A percentile compares a stretch with the other conserved stretches of the same genome.
Evolutionary conservation across 2,888 invertebrate genomes (phyloP).

Genomic region (Morpho achilles): DNA sequence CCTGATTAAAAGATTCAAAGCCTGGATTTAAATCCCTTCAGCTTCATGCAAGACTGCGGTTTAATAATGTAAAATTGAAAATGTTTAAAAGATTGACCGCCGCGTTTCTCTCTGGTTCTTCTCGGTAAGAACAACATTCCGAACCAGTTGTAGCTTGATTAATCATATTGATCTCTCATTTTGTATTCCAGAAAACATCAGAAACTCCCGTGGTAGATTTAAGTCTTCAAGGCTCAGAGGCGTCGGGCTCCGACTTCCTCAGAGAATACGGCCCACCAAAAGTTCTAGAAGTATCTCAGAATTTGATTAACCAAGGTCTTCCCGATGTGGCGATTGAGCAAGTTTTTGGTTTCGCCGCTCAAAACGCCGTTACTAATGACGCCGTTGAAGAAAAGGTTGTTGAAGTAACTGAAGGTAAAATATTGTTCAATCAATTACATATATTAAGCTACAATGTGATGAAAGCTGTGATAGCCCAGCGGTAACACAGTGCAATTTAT

Average conservation of each 20-base stretch:
- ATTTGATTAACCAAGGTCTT: slow-evolving; percentile 48
- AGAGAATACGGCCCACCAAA: slow-evolving; percentile 73
- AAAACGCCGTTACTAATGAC: slow-evolving; percentile 2
- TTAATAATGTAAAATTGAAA: too few relatives aligned
- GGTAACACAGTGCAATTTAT: too few relatives aligned
- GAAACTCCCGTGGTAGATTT: slow-evolving; percentile 61
- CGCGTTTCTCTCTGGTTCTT: too few relatives aligned
- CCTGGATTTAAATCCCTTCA: too few relatives aligned
- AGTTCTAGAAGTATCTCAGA: slow-evolving; percentile 40
- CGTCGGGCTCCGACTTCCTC: slow-evolving; percentile 70
- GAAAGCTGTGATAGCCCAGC: too few relatives aligned
- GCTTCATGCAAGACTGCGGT: too few relatives aligned
- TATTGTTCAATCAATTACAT: background rate
- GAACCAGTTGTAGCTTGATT: too few relatives aligned
- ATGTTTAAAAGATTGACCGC: too few relatives aligned
- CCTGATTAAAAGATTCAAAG: too few relatives aligned
- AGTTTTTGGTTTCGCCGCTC: slow-evolving; percentile 33
- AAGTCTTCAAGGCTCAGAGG: slow-evolving; percentile 57
- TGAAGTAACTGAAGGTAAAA: slow-evolving; percentile 25
- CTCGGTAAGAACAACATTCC: too few relatives aligned
- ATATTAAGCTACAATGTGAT: too few relatives aligned
- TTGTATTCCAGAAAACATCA: slow-evolving; percentile 50
- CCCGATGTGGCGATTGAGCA: slow-evolving; percentile 55
- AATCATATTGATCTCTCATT: background rate
- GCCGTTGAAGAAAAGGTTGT: slow-evolving; percentile 5